Base-by-base conservation (phyloP, 2,888 invertebrate genomes). In the Temnothorax ravouxi region DNA sequence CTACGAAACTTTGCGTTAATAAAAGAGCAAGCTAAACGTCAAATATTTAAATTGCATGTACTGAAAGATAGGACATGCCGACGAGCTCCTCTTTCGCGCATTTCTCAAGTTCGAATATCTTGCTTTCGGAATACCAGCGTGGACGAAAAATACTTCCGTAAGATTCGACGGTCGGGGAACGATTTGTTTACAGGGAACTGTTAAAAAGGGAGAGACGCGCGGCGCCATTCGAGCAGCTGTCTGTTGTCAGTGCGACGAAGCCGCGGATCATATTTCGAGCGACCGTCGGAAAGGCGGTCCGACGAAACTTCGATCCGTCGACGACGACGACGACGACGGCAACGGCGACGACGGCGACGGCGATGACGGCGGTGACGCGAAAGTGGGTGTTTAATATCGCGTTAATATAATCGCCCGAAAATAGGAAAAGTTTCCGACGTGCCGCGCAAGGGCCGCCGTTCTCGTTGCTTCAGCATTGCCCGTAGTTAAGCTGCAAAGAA, bases 401-500 rank as follows among this genome's bases (percentile, higher is more conserved):
- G 79, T 80, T 80, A 80, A 80, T 80, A 72, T 80, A 80, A 80
- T 80, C 79, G 79, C 79, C 47, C 72, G 88, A 87, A 86, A 87
- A 87, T 81, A 83, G 21, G 69, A 75, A 87, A 89, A 88, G 89
- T 89, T 88, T 89, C 18, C 79, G 84, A 86, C 84, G 86, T 82
- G 74, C 69, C 66, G 83, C 84, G 86, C 81, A 81, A 84, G 47
- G 79, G 47, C 79, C 79, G 72, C 47, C 86, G 87, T 89, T 88
- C 87, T 81, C 89, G 86, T 62, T 72, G 76, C 89, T 86, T 86
- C 75, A 75, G 76, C 84, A 75, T 61, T 75, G 66, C 54, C 77
- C 87, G 69, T 79, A 87, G 88, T 88, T 87, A 82, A 84, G 88
- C 83, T 84, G 85, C 84, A 90, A 89, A 88, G 90, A 90, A 90